Base-by-base conservation (phyloP, 2,797 vertebrate genomes). In the Novumbra hubbsi region DNA sequence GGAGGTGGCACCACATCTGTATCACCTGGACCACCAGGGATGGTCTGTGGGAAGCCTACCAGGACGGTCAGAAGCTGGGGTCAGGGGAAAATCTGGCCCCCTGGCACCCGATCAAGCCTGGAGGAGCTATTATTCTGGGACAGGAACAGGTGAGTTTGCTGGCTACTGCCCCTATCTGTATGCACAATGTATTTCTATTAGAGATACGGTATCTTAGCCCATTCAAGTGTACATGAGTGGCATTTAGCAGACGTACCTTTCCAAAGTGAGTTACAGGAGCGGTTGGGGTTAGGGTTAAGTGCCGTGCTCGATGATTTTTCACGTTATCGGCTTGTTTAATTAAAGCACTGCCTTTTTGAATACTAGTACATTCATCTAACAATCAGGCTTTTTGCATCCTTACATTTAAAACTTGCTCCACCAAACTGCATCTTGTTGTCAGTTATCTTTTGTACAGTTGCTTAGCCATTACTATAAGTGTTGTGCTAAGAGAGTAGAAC, bases 71-170 rank as follows among this genome's bases (percentile, higher is more conserved):
- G 80, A 96, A 92, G 79, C 91, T 95, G 48, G 97, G 97, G 68
- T 92, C 92, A 0, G 98, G 97, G 2, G 97, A 99, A 81, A 98
- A 97, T 86, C 90, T 99, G 84, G 98, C 98, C 4, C 97, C 98
- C 11, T 99, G 98, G 98, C 98, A 99, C 81, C 98, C 97, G 52
- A 98, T 99, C 92, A 99, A 98, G 90, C 94, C 96, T 0, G 96
- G 96, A 1, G 98, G 98, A 21, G 94, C 98, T 85, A 92, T 99
- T 78, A 96, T 99, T 86, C 92, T 99, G 24, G 98, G 98, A 6
- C 98, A 99, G 88, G 98, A 99, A 74, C 98, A 99, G 96, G 98
- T 98, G 77, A 90, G 38, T 32, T 21, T 6, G 17, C 32, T 17
- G n/a, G 21, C n/a, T 57, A 50, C 27, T 7, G 30, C 16, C 55